Evolutionary conservation across 2,888 invertebrate species (phyloP), one percentile per base, ranked within the genome.

Genomic region (Diarsia brunnea): DNA sequence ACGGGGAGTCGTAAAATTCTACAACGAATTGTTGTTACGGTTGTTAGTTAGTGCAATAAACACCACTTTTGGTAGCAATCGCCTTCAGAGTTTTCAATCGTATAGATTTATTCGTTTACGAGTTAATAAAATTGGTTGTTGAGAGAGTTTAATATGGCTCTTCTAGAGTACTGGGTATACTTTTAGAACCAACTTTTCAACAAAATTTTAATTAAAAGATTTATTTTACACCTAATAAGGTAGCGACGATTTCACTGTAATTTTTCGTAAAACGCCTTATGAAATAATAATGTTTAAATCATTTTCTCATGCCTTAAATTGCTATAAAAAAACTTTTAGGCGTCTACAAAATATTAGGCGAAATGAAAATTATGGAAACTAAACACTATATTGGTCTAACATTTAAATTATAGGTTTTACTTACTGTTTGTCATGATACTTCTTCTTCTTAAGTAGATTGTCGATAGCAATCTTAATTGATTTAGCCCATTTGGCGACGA

Each of bases 1-100:
- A 21, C 53, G 4, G 78, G 80, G 78, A 61, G 47, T 73, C 65
- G 21, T 78, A 73, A 78, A 78, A 73, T 31, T 14, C 43, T 49
- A 61, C 4, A 43, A 19, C 65, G 27, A n/a, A 47, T 66, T 38
- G 47, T 65, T 79, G 47, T 61, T 61, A 8, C 4, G 38, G 16
- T 27, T 79, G 70, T 51, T 65, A 38, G 55, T 3, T 47, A 43
- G 31, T 55, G 65, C n/a, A 73, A 79, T 73, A 61, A 66, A 79
- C 38, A 61, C 14, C 38, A 24, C 1, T 38, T 51, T 70, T 66
- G 19, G n/a, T 31, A 21, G 14, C 47, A 2, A 1, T 76, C 47
- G 24, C 53, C 14, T 69, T 78, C n/a, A 24, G 16, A 43, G 47
- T 69, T 77, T 77, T 71, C 31, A 79, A 58, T 70, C 19, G 11